phyloP scores from a whole-genome alignment of 2,888 invertebrate genomes.

The Lycophotia porphyrea region DNA sequence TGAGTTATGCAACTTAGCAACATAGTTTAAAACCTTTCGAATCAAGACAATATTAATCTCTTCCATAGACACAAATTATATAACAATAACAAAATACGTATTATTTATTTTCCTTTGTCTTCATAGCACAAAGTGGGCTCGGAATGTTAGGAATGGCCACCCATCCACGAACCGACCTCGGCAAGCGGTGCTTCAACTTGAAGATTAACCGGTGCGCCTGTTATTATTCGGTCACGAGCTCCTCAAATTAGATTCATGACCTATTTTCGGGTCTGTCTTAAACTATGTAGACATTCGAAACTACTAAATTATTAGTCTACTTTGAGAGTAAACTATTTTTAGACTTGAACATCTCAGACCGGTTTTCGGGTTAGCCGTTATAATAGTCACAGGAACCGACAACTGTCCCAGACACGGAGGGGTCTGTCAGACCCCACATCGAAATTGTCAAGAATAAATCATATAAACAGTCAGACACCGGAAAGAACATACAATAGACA shows the following conservation, averaged over 20 bases:
- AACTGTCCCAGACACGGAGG: constrained; percentile 1
- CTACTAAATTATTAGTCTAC: background rate
- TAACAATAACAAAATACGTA: background rate
- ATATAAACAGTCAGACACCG: constrained; percentile 4
- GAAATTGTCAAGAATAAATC: background rate
- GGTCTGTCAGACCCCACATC: background rate
- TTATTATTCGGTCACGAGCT: background rate
- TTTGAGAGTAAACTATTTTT: constrained; percentile 13
- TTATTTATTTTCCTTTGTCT: background rate
- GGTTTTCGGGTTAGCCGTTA: constrained; percentile 2
- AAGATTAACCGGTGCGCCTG: background rate
- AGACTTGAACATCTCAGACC: constrained; percentile 3
- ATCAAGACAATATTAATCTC: too few relatives aligned
- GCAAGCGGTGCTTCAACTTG: background rate
- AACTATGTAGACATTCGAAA: constrained; percentile 25
- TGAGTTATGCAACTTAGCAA: background rate
- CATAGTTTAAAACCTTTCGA: background rate
- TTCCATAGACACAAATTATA: background rate
- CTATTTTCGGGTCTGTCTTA: background rate
- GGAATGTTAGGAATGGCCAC: background rate
- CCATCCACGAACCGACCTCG: background rate
- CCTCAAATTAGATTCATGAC: background rate
- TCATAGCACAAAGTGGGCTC: background rate
- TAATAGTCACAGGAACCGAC: background rate
- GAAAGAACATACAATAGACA: background rate